phyloP scores from a whole-genome alignment of 2,113 vertebrate species.

The Gnathonemus longibarbis region DNA sequence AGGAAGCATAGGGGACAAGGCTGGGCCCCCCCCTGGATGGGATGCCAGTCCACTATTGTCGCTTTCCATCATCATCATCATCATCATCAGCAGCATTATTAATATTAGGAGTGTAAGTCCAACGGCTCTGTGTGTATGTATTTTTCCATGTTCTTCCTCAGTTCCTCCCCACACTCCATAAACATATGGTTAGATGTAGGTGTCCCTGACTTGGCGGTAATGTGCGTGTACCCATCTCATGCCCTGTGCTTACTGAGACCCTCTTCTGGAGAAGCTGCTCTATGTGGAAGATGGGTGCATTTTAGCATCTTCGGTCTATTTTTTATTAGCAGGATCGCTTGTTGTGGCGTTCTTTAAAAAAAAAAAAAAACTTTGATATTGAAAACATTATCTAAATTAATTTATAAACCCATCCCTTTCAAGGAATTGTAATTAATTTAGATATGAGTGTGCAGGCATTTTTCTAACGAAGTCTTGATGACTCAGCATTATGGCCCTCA shows the following conservation, averaged over 20 bases:
- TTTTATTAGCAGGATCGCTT: neutral
- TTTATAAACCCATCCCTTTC: neutral
- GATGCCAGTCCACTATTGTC: neutral
- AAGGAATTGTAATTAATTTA: conserved; percentile 1
- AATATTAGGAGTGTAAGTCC: neutral
- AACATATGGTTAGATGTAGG: neutral
- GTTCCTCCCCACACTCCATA: neutral
- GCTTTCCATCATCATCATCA: neutral
- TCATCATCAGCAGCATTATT: neutral
- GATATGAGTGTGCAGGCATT: neutral
- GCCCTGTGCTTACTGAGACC: neutral
- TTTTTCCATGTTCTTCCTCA: neutral
- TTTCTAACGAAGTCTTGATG: neutral
- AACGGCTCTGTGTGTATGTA: neutral
- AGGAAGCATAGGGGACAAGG: neutral
- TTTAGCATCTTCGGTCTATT: neutral
- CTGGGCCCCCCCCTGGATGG: neutral
- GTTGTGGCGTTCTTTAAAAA: neutral
- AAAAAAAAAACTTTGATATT: neutral
- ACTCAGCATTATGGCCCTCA: neutral
- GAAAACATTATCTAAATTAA: neutral
- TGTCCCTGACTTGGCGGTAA: neutral
- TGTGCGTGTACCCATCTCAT: neutral
- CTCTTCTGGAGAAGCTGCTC: neutral
- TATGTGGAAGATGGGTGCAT: neutral